phyloP scores from a whole-genome alignment of 2,797 vertebrate species.

The Mastacembelus armatus region DNA sequence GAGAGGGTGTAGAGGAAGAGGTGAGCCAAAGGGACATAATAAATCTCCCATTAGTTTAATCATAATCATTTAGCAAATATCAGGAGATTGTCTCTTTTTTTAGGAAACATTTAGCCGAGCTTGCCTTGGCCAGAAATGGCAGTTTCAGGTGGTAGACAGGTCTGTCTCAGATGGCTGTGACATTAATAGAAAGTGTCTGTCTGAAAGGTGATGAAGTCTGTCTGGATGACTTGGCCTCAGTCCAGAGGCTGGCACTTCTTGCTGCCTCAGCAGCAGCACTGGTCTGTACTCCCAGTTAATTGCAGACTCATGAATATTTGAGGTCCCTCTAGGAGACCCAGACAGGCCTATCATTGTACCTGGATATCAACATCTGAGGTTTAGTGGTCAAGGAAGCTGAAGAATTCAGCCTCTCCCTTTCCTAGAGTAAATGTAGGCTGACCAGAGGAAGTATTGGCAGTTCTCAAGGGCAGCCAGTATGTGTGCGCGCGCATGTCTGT shows the following conservation, averaged over 20 bases:
- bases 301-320: slow-evolving; percentile 75
- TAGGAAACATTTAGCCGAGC: slow-evolving; percentile 16
- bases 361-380: slow-evolving; percentile 65
- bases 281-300: slow-evolving; percentile 36
- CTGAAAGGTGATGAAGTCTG: slow-evolving; percentile 55
- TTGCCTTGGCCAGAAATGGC: not conserved
- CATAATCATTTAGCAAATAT: slow-evolving; percentile 33
- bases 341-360: slow-evolving; percentile 75
- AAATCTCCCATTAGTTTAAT: slow-evolving; percentile 54
- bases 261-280: slow-evolving; percentile 63
- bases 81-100: slow-evolving; percentile 26
- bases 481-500: no score
- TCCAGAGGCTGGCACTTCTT: slow-evolving; percentile 34
- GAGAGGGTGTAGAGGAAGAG: slow-evolving; percentile 5
- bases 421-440: slow-evolving; percentile 57
- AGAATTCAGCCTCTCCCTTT: slow-evolving; percentile 73
- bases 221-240: slow-evolving; percentile 51
- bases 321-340: slow-evolving; percentile 55
- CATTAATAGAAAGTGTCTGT: slow-evolving; percentile 53
- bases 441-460: slow-evolving; percentile 58
- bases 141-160: slow-evolving; percentile 20
- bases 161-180: slow-evolving; percentile 34
- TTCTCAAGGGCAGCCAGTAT: slow-evolving; percentile 9
- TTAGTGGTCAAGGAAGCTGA: slow-evolving; percentile 59
- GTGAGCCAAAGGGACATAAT: slow-evolving; percentile 33